Evolutionary conservation across 2,797 vertebrate genomes (phyloP).

Genomic region (Lithobates sylvaticus): DNA sequence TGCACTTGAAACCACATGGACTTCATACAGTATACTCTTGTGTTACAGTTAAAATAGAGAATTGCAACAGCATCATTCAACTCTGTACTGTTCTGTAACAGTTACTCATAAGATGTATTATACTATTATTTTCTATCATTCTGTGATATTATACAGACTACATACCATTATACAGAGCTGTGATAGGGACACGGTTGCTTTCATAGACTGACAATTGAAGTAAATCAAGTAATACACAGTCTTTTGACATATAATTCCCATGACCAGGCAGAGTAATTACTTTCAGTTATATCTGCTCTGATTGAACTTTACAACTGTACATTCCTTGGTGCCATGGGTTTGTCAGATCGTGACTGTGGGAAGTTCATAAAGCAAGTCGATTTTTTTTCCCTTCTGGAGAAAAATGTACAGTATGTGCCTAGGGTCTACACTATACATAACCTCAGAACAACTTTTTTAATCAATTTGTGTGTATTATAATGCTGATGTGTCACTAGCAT

Average conservation of each 20-base stretch:
- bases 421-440: too few species aligned
- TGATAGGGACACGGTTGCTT: neutral
- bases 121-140: too few species aligned
- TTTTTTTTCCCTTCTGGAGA: conserved; percentile 8
- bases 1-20: too few species aligned
- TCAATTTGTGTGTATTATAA: too few species aligned
- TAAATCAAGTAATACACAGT: neutral
- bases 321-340: conserved; percentile 18
- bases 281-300: neutral
- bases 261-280: conserved; percentile 1
- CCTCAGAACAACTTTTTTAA: neutral
- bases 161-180: too few species aligned
- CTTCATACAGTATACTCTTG: too few species aligned
- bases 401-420: neutral
- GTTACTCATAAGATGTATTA: too few species aligned
- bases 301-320: conserved; percentile 14
- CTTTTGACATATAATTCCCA: conserved; percentile 8
- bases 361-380: conserved; percentile 3
- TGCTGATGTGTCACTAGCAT: too few species aligned
- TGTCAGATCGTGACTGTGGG: conserved; percentile 10
- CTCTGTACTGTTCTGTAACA: too few species aligned
- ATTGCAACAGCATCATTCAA: too few species aligned
- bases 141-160: too few species aligned
- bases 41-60: too few species aligned
- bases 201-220: neutral